Percentiles rank a stretch among this genome's conserved stretches.
These are phyloP conservation scores for Parapristionchus giblindavisi DNA, from an alignment of 2,888 invertebrate genomes.

Conservation along the genomic window DNA sequence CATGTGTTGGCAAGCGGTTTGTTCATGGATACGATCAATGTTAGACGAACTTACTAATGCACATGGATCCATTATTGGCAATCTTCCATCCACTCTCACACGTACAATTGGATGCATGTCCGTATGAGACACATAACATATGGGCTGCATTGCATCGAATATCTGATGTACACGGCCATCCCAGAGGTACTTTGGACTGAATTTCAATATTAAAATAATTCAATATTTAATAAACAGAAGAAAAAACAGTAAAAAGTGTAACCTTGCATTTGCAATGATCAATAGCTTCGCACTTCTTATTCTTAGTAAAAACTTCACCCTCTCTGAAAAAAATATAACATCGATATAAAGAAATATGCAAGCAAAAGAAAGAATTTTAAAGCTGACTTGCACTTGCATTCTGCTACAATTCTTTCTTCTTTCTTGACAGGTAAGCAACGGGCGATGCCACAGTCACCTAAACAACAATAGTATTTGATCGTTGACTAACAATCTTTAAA, in stretches of 20 bases:
- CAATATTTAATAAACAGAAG: too few species aligned
- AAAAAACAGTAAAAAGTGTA: not conserved
- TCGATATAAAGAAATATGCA: not conserved
- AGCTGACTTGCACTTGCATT: constrained; percentile 37
- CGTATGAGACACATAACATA: constrained; percentile 37
- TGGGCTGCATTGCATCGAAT: constrained; percentile 35
- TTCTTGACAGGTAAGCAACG: constrained; percentile 34
- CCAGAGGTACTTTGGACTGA: constrained; percentile 34
- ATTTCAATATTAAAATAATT: not conserved
- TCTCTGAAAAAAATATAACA: not conserved
- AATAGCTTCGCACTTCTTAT: constrained; percentile 32
- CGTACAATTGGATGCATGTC: not conserved
- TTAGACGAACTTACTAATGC: not conserved
- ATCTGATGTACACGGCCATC: constrained; percentile 28
- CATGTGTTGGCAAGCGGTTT: not conserved
- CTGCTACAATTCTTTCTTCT: constrained; percentile 36
- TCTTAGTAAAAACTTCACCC: constrained; percentile 20
- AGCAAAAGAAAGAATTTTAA: not conserved
- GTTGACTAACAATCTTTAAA: not conserved
- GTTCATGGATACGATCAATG: not conserved
- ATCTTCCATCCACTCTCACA: constrained; percentile 27
- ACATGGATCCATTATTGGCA: constrained; percentile 1
- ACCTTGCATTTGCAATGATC: constrained; percentile 40
- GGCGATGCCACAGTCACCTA: constrained; percentile 36
- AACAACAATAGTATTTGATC: not conserved